A percentile compares a stretch with the other conserved stretches of the same genome.
Conservation (phyloP, 2,113 vertebrate genomes). For the Nansenia antarctica region DNA sequence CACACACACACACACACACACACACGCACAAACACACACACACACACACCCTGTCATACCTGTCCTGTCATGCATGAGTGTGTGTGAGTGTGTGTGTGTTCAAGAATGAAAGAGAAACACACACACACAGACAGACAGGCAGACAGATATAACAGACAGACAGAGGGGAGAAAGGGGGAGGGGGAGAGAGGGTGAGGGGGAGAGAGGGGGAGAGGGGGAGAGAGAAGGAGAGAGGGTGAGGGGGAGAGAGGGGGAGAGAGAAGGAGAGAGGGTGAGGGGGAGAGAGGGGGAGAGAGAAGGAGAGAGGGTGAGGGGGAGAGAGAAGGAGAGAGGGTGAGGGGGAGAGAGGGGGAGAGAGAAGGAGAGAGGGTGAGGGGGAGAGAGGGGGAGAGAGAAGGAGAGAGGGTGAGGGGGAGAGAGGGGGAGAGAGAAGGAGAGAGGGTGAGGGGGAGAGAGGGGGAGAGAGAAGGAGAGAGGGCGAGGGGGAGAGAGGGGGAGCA, state of each 20-base stretch:
- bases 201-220: too few species aligned
- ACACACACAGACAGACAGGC: too few species aligned
- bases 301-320: constrained; percentile 1
- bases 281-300: neutral
- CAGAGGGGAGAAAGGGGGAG: too few species aligned
- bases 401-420: neutral
- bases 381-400: neutral
- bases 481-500: neutral
- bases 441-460: neutral
- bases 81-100: too few species aligned
- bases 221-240: too few species aligned
- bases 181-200: too few species aligned
- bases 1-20: too few species aligned
- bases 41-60: too few species aligned
- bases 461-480: neutral
- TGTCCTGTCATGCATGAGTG: too few species aligned
- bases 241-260: neutral
- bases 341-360: neutral
- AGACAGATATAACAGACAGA: too few species aligned
- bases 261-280: too few species aligned
- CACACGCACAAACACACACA: too few species aligned
- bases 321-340: neutral
- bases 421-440: neutral
- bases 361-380: neutral
- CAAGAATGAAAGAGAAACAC: neutral